Evolutionary conservation across 2,113 vertebrate species (phyloP).

Genomic region (Notothenia coriiceps): DNA sequence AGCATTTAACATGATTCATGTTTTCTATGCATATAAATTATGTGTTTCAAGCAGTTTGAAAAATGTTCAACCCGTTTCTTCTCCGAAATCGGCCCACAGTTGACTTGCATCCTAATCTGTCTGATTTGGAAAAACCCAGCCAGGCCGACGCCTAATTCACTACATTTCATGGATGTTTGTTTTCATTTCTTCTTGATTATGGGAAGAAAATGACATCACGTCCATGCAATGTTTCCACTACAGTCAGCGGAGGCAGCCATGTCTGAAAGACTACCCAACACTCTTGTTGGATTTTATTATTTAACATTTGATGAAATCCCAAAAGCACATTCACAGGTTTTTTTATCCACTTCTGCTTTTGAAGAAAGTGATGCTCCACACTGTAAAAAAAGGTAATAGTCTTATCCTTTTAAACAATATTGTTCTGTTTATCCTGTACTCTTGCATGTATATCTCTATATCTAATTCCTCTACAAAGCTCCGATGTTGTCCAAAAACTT

Average conservation of each 20-base stretch:
- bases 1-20: not conserved
- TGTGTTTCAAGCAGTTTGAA: not conserved
- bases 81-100: not conserved
- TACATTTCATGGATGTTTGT: not conserved
- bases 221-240: not conserved
- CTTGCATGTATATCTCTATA: not conserved
- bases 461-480: not conserved
- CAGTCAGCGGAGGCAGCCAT: not conserved
- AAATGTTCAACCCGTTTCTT: not conserved
- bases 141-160: not conserved
- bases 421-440: not conserved
- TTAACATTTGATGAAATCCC: not conserved
- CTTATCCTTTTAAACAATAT: not conserved
- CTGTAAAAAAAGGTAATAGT: not conserved
- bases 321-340: not conserved
- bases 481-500: not conserved
- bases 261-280: not conserved
- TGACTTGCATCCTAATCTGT: not conserved
- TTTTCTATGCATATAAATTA: not conserved
- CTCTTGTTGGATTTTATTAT: not conserved
- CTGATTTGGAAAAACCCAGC: conserved; percentile 8
- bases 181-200: conserved; percentile 31
- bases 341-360: not conserved
- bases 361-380: not conserved
- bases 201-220: conserved; percentile 8